These are phyloP conservation scores for Thalassarche chlororhynchos DNA, from an alignment of 2,113 vertebrate genomes.

Conservation along the genomic window DNA sequence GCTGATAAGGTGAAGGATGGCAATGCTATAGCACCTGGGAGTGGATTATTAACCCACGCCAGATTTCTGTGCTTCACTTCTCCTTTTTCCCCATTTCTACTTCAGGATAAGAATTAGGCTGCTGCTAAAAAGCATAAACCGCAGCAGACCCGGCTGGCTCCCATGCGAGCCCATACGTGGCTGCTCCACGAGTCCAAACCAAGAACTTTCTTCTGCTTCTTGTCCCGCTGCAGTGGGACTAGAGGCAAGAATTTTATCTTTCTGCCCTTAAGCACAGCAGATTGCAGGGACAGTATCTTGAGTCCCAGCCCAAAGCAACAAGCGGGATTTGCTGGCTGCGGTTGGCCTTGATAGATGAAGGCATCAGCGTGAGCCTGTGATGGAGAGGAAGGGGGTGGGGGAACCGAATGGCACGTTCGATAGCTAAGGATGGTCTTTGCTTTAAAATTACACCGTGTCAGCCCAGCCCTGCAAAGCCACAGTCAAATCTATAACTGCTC, in stretches of 20 bases:
- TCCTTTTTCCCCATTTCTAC: background rate
- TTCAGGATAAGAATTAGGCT: background rate
- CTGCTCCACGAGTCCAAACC: background rate
- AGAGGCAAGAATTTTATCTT: background rate
- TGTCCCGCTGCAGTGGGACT: background rate
- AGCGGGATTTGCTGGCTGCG: background rate
- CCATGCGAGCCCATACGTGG: rapidly evolving
- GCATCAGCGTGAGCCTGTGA: background rate
- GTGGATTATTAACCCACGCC: background rate
- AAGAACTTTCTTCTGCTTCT: background rate
- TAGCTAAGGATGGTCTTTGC: background rate
- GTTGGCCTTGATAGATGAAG: background rate
- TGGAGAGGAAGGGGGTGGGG: background rate
- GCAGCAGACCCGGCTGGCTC: background rate
- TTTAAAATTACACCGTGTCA: background rate
- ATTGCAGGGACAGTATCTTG: rapidly evolving
- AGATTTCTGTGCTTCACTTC: background rate
- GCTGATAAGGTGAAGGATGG: background rate
- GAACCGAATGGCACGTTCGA: rapidly evolving
- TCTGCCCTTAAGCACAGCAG: background rate
- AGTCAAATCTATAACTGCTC: background rate
- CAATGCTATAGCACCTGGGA: background rate
- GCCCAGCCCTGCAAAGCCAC: background rate
- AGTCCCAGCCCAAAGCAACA: background rate
- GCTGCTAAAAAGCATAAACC: background rate